Conservation (phyloP, 2,113 vertebrate genomes). For the Trichomycterus rosablanca region DNA sequence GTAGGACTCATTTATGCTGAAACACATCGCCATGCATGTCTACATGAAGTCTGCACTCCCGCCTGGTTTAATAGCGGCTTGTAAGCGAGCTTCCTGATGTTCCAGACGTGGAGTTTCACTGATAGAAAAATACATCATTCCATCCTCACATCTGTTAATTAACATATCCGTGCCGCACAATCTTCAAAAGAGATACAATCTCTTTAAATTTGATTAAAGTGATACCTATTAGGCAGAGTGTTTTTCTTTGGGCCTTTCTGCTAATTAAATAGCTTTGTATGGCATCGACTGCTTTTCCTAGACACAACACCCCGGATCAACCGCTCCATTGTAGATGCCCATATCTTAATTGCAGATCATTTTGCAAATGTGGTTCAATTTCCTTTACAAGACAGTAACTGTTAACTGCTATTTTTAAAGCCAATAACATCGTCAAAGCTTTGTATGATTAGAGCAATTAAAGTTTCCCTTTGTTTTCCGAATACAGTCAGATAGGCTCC, state of each 20-base stretch:
- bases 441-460: constrained; percentile 98
- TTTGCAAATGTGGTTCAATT: constrained; percentile 78
- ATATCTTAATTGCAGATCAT: constrained; percentile 78
- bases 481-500: constrained; percentile 74
- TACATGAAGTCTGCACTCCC: constrained; percentile 67
- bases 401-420: constrained; percentile 87
- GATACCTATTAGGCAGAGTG: constrained; percentile 69
- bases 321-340: constrained; percentile 57
- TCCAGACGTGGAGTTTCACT: constrained; percentile 65
- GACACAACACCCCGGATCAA: constrained; percentile 65
- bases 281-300: constrained; percentile 65
- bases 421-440: constrained; percentile 85
- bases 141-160: constrained; percentile 72
- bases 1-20: constrained; percentile 65
- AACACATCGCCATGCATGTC: constrained; percentile 67
- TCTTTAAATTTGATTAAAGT: constrained; percentile 72
- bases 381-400: constrained; percentile 80
- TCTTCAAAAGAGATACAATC: constrained; percentile 68
- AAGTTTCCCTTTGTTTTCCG: constrained; percentile 92
- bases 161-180: constrained; percentile 65
- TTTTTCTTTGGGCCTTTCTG: constrained; percentile 69
- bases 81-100: constrained; percentile 65
- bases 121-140: constrained; percentile 63
- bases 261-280: constrained; percentile 75
- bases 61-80: constrained; percentile 62